Evolutionary conservation across 2,888 invertebrate genomes (phyloP), one percentile per base, ranked within the genome.

Genomic region (Eulithis prunata): DNA sequence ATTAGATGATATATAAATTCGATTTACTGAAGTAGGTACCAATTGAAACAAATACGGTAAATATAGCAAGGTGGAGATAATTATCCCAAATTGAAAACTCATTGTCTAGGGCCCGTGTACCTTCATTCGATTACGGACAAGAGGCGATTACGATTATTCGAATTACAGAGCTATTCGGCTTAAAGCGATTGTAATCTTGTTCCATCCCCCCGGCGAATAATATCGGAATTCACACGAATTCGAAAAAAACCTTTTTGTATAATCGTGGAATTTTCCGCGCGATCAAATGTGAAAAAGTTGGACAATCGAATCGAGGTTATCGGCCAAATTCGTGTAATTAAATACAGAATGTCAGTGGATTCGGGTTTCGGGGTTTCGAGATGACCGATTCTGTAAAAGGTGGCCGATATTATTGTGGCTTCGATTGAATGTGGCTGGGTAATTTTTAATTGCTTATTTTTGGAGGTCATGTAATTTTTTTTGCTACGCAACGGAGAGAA

Each of bases 231-330:
- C 78, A 75, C 75, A 70, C 76, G 78, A 80, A 80, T 78, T 78
- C 74, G 73, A 71, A 78, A 77, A n/a, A 78, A 81, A 81, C 80
- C 72, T 78, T 76, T 79, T 82, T 80, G 79, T 80, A 77, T 79
- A 77, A 82, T 81, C 77, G 81, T 77, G 77, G 79, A 75, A 82
- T 81, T 81, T 82, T 82, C 80, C 82, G 60, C 75, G 73, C 74
- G 77, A 78, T 76, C 75, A 72, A 71, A 59, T 75, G 74, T 74
- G 75, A 77, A 74, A 78, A 74, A 79, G 79, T 79, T 81, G 75
- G 76, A 75, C 79, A 73, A 71, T 77, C 71, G 62, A 70, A 78
- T 70, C 68, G 77, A 76, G 82, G 81, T 80, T 76, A 78, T 70
- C 73, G 75, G 67, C 75, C 71, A 71, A 75, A 78, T 81, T 78